Evolutionary conservation across 2,113 vertebrate genomes (phyloP).

Genomic region (Chelonoidis abingdonii): DNA sequence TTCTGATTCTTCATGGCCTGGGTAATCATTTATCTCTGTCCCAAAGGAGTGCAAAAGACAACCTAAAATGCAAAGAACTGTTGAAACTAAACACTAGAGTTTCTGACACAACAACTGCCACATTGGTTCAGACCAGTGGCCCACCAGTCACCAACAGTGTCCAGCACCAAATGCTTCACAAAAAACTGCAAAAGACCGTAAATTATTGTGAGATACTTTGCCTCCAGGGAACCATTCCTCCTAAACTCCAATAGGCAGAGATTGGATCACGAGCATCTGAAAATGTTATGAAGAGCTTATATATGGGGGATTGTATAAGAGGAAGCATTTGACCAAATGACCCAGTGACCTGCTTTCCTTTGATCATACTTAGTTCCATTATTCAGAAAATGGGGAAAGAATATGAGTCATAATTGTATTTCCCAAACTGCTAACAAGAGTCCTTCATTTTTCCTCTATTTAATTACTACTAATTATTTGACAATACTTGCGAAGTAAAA

Average conservation of each 20-base stretch:
- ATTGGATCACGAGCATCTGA: not conserved
- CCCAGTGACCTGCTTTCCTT: not conserved
- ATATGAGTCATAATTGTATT: not conserved
- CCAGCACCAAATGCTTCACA: not conserved
- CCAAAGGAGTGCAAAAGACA: not conserved
- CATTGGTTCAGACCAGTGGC: not conserved
- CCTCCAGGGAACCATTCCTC: not conserved
- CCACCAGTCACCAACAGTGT: not conserved
- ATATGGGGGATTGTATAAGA: not conserved
- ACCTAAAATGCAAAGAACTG: not conserved
- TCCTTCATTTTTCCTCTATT: not conserved
- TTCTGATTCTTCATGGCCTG: not conserved
- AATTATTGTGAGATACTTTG: not conserved
- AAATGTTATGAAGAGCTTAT: not conserved
- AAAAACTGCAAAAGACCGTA: not conserved
- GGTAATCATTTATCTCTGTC: not conserved
- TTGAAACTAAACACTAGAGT: not conserved
- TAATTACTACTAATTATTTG: not conserved
- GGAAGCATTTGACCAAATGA: not conserved
- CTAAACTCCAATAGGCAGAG: not conserved
- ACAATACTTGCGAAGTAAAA: not conserved
- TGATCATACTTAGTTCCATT: not conserved
- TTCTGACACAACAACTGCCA: not conserved
- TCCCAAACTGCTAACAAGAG: not conserved
- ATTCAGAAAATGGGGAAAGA: not conserved